phyloP scores from a whole-genome alignment of 2,888 invertebrate genomes.

The Odontothrips loti region DNA sequence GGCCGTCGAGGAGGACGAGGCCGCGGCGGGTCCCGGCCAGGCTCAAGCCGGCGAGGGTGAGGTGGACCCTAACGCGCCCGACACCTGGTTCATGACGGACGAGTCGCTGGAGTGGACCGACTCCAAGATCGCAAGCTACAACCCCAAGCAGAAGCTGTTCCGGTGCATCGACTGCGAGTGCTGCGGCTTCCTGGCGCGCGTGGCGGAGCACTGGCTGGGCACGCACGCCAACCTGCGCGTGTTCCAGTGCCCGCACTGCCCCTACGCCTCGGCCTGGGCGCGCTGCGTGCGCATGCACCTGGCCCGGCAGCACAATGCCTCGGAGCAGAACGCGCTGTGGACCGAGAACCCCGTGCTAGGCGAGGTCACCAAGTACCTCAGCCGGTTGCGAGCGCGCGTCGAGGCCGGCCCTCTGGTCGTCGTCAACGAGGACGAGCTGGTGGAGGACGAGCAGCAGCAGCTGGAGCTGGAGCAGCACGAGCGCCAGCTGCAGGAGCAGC shows the following conservation, averaged over 20 bases:
- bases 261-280: slow-evolving; percentile 71
- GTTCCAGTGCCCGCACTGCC: slow-evolving; percentile 63
- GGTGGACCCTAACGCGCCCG: slow-evolving; percentile 46
- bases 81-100: slow-evolving; percentile 65
- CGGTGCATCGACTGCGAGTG: slow-evolving; percentile 72
- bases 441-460: slow-evolving; percentile 28
- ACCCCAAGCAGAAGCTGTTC: slow-evolving; percentile 69
- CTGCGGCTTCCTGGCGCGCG: slow-evolving; percentile 66
- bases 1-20: slow-evolving; percentile 42
- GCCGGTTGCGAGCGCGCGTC: slow-evolving; percentile 62
- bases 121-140: slow-evolving; percentile 75
- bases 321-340: slow-evolving; percentile 55
- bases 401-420: slow-evolving; percentile 42
- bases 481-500: slow-evolving; percentile 36
- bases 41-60: slow-evolving; percentile 53
- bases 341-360: slow-evolving; percentile 70
- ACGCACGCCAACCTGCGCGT: slow-evolving; percentile 65
- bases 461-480: slow-evolving; percentile 18
- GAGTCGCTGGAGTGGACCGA: slow-evolving; percentile 69
- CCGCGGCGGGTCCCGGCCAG: slow-evolving; percentile 45
- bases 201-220: slow-evolving; percentile 74
- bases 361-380: slow-evolving; percentile 67
- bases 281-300: slow-evolving; percentile 69
- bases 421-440: slow-evolving; percentile 31
- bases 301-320: slow-evolving; percentile 65